Base-by-base conservation (phyloP, 2,888 invertebrate species). In the Salpingus planirostris region DNA sequence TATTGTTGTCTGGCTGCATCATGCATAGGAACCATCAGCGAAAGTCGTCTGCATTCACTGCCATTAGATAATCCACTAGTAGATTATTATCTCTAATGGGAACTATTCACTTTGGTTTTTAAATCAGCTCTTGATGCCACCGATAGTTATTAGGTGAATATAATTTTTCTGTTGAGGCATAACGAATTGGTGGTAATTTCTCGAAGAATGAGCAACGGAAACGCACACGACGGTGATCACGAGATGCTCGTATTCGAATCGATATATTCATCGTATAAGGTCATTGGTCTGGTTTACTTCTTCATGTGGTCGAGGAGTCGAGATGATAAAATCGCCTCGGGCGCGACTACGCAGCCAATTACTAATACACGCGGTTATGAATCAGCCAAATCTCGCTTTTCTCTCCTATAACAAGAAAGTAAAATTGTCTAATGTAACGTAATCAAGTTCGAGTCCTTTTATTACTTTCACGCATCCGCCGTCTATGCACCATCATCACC, bases 271-370 rank as follows among this genome's bases (percentile, higher is more conserved):
- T 27, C 24, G 27, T 33, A 37, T 36, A 32, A 28, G 46, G 41
- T 41, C 44, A 36, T 32, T 38, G 49, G 23, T 38, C 49, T 44
- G 49, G 51, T 50, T 51, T 50, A 49, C 50, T 50, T 51, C 35
- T 15, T 11, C n/a, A n/a, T n/a, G n/a, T n/a, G n/a, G n/a, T n/a
- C n/a, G 24, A 29, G 22, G n/a, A 15, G 30, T 21, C 31, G 11
- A 29, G 7, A 15, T 8, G 4, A 11, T 18, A 10, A 13, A 31
- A 13, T 11, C 8, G 18, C 13, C 27, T 15, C 10, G 13, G 15
- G 25, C 24, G n/a, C 29, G 6, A n/a, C n/a, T n/a, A n/a, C n/a
- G 2, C 2, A 21, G 25, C 24, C 11, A 11, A 26, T 26, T 33
- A 33, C n/a, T 25, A 27, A n/a, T n/a, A n/a, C n/a, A n/a, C n/a